Evolutionary conservation across 2,888 invertebrate species (phyloP).

Genomic region (Atrina japonica): DNA sequence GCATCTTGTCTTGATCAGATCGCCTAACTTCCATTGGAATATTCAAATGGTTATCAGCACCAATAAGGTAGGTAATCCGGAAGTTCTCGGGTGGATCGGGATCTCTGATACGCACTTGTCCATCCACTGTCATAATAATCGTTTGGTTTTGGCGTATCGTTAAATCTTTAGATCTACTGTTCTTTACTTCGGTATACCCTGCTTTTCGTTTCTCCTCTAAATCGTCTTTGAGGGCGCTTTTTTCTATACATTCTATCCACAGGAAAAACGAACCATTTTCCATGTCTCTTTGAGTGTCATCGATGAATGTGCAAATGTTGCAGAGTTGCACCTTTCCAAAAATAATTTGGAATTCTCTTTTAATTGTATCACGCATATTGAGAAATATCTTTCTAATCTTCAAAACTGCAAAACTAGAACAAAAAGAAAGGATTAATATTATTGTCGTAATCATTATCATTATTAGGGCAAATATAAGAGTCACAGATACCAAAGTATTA

Average conservation of each 20-base stretch:
- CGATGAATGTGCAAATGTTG: conserved; percentile 56
- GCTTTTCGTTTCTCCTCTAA: conserved; percentile 45
- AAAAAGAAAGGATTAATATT: background rate
- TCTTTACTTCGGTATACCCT: conserved; percentile 55
- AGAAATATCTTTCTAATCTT: conserved; percentile 56
- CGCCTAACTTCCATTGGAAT: conserved; percentile 57
- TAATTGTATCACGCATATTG: conserved; percentile 60
- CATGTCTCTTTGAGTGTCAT: conserved; percentile 50
- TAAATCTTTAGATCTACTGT: conserved; percentile 57
- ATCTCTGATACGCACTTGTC: conserved; percentile 52
- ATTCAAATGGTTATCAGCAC: conserved; percentile 50
- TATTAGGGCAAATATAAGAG: too few species aligned
- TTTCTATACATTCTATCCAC: conserved; percentile 53
- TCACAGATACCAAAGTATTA: too few species aligned
- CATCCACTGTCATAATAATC: conserved; percentile 48
- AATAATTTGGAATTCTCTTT: conserved; percentile 58
- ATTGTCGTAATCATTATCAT: too few species aligned
- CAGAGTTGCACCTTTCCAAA: conserved; percentile 54
- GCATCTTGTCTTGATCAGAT: conserved; percentile 54
- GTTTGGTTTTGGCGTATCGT: conserved; percentile 51
- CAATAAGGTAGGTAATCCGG: conserved; percentile 48
- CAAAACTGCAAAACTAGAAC: conserved; percentile 51
- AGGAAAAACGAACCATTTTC: conserved; percentile 50
- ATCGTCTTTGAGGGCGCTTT: conserved; percentile 42
- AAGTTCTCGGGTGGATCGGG: conserved; percentile 45